Conservation (phyloP, 2,797 vertebrate genomes). For the Pogoniulus pusillus region DNA sequence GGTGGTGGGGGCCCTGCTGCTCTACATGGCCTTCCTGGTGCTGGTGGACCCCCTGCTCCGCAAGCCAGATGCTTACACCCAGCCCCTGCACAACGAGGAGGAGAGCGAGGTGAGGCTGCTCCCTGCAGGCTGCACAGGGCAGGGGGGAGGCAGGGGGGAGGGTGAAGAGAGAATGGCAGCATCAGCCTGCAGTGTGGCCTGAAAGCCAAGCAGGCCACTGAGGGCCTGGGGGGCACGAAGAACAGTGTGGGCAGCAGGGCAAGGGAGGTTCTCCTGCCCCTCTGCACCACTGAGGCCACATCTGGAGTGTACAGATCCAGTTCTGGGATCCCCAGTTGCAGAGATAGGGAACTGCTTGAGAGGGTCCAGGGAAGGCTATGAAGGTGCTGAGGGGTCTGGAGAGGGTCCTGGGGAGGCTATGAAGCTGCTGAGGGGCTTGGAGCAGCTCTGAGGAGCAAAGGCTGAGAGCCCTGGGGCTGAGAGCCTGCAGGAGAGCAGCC, state of each 20-base stretch:
- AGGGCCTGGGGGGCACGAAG: neutral
- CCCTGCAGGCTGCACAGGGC: fast-evolving
- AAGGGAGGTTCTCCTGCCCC: neutral
- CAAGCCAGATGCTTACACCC: slow-evolving; percentile 87
- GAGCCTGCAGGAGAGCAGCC: no score
- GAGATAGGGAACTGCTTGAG: neutral
- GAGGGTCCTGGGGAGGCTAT: no score
- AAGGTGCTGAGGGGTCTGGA: no score
- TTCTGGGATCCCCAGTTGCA: no score
- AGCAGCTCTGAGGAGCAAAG: no score
- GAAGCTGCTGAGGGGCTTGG: no score
- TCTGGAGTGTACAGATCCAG: neutral
- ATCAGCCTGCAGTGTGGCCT: neutral
- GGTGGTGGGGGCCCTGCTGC: slow-evolving; percentile 89
- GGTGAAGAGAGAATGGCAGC: neutral
- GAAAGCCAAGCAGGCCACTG: neutral
- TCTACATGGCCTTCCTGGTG: slow-evolving; percentile 95
- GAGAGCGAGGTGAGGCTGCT: slow-evolving; percentile 84
- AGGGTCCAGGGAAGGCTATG: neutral
- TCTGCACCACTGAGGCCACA: neutral
- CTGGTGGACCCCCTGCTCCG: slow-evolving; percentile 94
- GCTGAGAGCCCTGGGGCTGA: no score
- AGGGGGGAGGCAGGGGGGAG: neutral
- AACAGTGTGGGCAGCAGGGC: neutral
- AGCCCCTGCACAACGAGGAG: slow-evolving; percentile 90